These are phyloP conservation scores for Sigmodon hispidus DNA, from an alignment of 2,113 vertebrate species.

Conservation along the genomic window DNA sequence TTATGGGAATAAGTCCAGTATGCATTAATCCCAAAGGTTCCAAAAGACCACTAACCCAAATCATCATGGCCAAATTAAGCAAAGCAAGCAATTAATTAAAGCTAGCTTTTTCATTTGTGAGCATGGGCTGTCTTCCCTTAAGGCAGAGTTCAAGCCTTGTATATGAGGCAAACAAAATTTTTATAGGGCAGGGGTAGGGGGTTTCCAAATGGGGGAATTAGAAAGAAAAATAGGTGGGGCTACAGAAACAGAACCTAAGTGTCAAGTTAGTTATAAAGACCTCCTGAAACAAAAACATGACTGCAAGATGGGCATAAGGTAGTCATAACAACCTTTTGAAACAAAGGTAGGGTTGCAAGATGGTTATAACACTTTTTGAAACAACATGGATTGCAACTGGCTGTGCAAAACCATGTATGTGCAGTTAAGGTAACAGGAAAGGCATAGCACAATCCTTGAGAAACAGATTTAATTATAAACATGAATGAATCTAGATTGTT, in stretches of 20 bases:
- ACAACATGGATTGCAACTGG: neutral
- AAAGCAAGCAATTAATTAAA: neutral
- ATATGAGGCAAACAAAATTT: neutral
- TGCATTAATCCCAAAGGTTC: neutral
- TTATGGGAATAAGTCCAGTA: neutral
- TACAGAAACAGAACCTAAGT: neutral
- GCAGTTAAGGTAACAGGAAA: neutral
- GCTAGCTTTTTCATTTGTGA: no score
- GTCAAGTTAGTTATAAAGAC: neutral
- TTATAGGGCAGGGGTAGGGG: neutral
- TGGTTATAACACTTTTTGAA: neutral
- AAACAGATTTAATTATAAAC: neutral
- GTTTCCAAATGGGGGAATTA: neutral
- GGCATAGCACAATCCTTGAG: neutral
- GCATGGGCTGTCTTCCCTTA: neutral
- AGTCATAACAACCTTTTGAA: neutral
- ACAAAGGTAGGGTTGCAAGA: neutral
- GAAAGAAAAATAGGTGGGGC: neutral
- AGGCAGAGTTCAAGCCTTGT: neutral
- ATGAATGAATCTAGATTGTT: neutral
- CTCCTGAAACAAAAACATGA: neutral
- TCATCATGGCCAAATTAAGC: neutral
- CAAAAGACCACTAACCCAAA: neutral
- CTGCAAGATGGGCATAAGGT: neutral
- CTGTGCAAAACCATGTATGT: neutral